phyloP scores from a whole-genome alignment of 2,113 vertebrate genomes.

The Varanus salvator region DNA sequence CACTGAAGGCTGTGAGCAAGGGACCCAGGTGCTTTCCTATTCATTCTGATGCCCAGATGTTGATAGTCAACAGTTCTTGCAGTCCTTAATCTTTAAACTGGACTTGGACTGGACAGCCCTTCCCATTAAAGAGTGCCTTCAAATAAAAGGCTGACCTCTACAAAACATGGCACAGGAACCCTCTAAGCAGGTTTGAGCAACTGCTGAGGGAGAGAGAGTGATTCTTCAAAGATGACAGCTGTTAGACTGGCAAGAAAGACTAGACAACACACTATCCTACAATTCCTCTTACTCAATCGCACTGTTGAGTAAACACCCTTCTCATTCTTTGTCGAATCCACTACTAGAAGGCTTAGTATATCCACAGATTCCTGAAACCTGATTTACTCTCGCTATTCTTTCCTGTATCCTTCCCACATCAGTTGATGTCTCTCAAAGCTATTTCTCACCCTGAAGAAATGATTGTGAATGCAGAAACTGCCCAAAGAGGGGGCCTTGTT shows the following conservation, averaged over 20 bases:
- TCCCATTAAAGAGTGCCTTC: too few relatives aligned
- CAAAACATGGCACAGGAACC: too few relatives aligned
- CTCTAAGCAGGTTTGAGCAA: too few relatives aligned
- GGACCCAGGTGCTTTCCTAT: too few relatives aligned
- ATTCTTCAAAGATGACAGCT: neutral
- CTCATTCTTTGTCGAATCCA: neutral
- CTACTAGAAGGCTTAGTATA: too few relatives aligned
- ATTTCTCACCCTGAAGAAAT: neutral
- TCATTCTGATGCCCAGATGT: too few relatives aligned
- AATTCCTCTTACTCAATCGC: neutral
- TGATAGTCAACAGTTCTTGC: too few relatives aligned
- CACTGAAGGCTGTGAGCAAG: too few relatives aligned
- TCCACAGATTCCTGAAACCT: neutral
- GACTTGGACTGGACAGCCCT: too few relatives aligned
- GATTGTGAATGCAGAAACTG: neutral
- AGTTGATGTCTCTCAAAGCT: neutral
- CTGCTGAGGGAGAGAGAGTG: too few relatives aligned
- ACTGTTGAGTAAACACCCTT: neutral
- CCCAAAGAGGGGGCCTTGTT: neutral
- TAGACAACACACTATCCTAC: neutral
- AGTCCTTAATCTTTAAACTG: too few relatives aligned
- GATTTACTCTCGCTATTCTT: neutral
- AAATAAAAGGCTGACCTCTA: too few relatives aligned
- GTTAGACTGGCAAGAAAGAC: neutral
- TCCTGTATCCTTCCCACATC: neutral